phyloP scores from a whole-genome alignment of 2,888 invertebrate genomes.

The Thereva nobilitata region DNA sequence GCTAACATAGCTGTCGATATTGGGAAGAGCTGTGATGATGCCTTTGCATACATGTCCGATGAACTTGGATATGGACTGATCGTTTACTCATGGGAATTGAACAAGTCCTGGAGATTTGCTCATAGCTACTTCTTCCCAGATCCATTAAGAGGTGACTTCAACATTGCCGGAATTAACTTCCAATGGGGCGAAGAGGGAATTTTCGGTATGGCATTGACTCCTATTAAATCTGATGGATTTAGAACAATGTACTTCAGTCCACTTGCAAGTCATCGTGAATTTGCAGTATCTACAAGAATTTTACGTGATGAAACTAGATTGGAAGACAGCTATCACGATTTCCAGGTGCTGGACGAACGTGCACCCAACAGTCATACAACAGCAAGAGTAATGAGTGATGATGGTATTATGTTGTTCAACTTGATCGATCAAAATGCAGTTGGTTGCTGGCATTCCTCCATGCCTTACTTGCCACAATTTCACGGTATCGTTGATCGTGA shows the following conservation, averaged over 20 bases:
- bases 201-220: conserved; percentile 76
- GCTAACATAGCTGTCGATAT: conserved; percentile 85
- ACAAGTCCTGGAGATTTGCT: conserved; percentile 78
- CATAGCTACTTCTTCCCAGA: conserved; percentile 83
- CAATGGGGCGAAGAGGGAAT: conserved; percentile 84
- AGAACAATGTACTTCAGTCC: conserved; percentile 79
- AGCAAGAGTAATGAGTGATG: conserved; percentile 73
- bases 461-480: conserved; percentile 68
- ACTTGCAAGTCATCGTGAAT: conserved; percentile 76
- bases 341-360: conserved; percentile 65
- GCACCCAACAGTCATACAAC: conserved; percentile 73
- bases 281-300: conserved; percentile 75
- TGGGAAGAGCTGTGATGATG: conserved; percentile 73
- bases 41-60: conserved; percentile 79
- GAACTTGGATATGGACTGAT: conserved; percentile 82
- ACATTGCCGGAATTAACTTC: conserved; percentile 79
- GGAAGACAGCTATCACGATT: conserved; percentile 72
- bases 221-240: conserved; percentile 68
- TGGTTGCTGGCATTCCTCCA: conserved; percentile 78
- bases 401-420: conserved; percentile 76
- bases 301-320: conserved; percentile 71
- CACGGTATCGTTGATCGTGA: conserved; percentile 75
- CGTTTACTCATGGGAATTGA: conserved; percentile 75
- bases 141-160: conserved; percentile 77
- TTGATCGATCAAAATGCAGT: conserved; percentile 80